Base-by-base conservation (phyloP, 2,888 invertebrate genomes). In the Watsonalla cultraria region DNA sequence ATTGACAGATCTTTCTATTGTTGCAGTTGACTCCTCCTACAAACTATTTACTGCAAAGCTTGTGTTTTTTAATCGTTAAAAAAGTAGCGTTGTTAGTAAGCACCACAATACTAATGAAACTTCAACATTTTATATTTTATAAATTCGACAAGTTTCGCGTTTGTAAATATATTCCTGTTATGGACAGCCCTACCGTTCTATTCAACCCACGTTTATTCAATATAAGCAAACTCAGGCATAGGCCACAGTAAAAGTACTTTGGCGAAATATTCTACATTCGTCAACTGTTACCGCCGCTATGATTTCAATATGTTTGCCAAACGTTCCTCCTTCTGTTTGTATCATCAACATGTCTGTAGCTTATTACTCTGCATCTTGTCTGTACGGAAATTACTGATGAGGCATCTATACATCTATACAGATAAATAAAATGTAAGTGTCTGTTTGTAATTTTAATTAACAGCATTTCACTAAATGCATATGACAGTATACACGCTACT, bases 161-260 rank as follows among this genome's bases (percentile, higher is more conserved):
- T 24, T 24, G 4, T 37, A 15, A 11, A 46, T 24, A n/a, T n/a
- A 11, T 14, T 8, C 39, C 0, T 6, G 5, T 14, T 13, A 6
- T 76, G 54, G 78, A 14, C 85, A 88, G 59, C 90, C 90, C 90
- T 90, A 78, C 47, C 58, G 64, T 69, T 80, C 86, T 86, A 90
- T 90, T 90, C 90, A 86, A 85, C 88, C 89, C 90, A 90, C 90
- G 90, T 90, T 90, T 90, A 90, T 90, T 90, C 90, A 90, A 90
- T 90, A 90, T 90, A 90, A 88, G 90, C 88, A 88, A 90, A 90
- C 90, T 88, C 81, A 84, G 78, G 74, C 84, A 82, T 82, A 84
- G 84, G 83, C 84, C 80, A 79, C 79, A 78, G 82, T 82, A 82
- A 83, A 83, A 87, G 85, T 86, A 83, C 84, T 86, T 82, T 79